Evolutionary conservation across 2,113 vertebrate genomes (phyloP).

Genomic region (Mystacornis crossleyi): DNA sequence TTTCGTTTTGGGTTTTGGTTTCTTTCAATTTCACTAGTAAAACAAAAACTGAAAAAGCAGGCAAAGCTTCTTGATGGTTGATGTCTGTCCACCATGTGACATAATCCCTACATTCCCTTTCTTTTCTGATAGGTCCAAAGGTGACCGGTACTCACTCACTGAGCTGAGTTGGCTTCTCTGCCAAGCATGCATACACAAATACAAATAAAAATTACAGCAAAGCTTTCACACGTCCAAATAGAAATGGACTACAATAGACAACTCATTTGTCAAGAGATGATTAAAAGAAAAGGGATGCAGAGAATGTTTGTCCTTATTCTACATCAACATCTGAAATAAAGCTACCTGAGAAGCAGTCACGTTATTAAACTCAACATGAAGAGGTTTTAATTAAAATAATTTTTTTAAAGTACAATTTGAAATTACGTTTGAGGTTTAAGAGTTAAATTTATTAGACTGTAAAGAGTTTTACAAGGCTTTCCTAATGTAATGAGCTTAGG

Average conservation of each 20-base stretch:
- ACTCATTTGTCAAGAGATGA: background rate
- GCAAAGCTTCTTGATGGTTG: background rate
- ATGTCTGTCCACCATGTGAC: background rate
- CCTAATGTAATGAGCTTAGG: conserved; percentile 40
- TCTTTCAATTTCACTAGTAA: background rate
- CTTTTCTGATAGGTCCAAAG: background rate
- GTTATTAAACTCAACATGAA: background rate
- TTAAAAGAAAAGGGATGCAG: background rate
- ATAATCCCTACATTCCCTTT: background rate
- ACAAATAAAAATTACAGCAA: background rate
- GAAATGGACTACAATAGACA: background rate
- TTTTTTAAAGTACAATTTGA: background rate
- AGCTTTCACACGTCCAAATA: background rate
- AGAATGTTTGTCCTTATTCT: background rate
- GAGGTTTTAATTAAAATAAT: background rate
- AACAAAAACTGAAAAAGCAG: background rate
- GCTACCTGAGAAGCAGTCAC: background rate
- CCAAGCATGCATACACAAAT: background rate
- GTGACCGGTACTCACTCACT: background rate
- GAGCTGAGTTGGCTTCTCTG: background rate
- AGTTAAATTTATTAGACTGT: conserved; percentile 37
- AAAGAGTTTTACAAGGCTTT: conserved; percentile 35
- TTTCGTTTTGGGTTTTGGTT: fast-evolving
- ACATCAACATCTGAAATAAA: background rate
- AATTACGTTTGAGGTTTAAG: background rate